Evolutionary conservation across 2,113 vertebrate genomes (phyloP).

Genomic region (Dolichotis patagonum): DNA sequence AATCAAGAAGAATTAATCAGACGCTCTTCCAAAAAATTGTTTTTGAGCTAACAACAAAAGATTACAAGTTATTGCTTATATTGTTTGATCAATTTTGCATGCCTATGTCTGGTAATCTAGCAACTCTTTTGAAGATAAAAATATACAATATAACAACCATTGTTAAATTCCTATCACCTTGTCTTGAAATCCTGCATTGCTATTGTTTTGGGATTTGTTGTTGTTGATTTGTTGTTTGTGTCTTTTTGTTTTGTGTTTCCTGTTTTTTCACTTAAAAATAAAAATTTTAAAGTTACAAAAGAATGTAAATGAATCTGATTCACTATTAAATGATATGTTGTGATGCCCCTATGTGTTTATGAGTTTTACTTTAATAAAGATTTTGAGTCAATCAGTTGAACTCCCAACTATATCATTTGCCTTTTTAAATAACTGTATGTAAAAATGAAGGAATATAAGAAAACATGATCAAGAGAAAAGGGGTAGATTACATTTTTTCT

Average conservation of each 20-base stretch:
- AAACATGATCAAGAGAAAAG: not conserved
- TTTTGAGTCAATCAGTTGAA: not conserved
- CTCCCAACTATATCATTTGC: not conserved
- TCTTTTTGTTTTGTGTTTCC: too few species aligned
- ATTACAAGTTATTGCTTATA: not conserved
- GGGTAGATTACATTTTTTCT: not conserved
- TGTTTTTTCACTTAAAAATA: too few species aligned
- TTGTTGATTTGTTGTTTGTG: too few species aligned
- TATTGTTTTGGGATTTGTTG: too few species aligned
- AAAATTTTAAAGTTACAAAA: not conserved
- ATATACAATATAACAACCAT: too few species aligned
- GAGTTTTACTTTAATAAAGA: not conserved
- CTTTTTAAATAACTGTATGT: not conserved
- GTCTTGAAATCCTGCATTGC: too few species aligned
- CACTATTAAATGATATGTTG: not conserved
- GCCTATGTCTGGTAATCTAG: too few species aligned
- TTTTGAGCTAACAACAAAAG: not conserved
- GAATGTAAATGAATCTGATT: not conserved
- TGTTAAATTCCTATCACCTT: too few species aligned
- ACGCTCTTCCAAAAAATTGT: not conserved
- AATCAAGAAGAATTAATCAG: not conserved
- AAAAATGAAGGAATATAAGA: not conserved
- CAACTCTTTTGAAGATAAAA: too few species aligned
- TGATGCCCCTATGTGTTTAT: not conserved
- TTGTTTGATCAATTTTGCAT: too few species aligned